Evolutionary conservation across 2,113 vertebrate species (phyloP).

Genomic region (Capreolus pygargus): DNA sequence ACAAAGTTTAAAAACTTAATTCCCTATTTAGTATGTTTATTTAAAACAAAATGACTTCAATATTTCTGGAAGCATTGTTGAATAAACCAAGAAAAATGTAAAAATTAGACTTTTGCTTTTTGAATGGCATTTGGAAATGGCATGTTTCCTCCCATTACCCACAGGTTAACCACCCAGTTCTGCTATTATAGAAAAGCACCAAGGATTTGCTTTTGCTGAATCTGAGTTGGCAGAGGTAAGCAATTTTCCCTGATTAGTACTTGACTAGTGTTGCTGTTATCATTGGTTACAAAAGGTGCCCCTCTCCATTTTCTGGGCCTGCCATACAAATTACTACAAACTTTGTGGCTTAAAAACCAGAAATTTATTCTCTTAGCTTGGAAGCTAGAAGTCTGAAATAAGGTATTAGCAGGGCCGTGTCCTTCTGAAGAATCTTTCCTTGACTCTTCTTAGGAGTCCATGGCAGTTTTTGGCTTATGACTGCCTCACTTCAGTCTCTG

Average conservation of each 20-base stretch:
- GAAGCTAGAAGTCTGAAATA: not conserved
- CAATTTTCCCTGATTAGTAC: not conserved
- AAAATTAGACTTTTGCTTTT: not conserved
- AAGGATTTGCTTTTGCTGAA: slow-evolving; percentile 92
- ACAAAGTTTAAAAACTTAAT: not conserved
- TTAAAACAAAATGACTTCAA: not conserved
- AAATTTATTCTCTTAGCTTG: not conserved
- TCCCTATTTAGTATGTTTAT: not conserved
- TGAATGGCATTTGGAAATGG: not conserved
- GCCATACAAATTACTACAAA: not conserved
- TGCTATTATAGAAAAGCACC: slow-evolving; percentile 87
- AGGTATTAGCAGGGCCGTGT: not conserved
- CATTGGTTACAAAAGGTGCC: not conserved
- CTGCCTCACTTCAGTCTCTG: not conserved
- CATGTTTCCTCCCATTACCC: not conserved
- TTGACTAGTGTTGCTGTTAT: not conserved
- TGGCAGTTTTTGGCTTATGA: not conserved
- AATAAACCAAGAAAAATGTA: not conserved
- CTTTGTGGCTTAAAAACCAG: not conserved
- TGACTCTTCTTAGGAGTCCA: not conserved
- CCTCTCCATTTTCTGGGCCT: not conserved
- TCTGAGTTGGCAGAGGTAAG: slow-evolving; percentile 91
- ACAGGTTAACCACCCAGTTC: not conserved
- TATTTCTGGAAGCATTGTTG: slow-evolving; percentile 22
- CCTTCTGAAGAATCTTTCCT: not conserved